Evolutionary conservation across 2,113 vertebrate genomes (phyloP).

Genomic region (Ivindomyrus marchei): DNA sequence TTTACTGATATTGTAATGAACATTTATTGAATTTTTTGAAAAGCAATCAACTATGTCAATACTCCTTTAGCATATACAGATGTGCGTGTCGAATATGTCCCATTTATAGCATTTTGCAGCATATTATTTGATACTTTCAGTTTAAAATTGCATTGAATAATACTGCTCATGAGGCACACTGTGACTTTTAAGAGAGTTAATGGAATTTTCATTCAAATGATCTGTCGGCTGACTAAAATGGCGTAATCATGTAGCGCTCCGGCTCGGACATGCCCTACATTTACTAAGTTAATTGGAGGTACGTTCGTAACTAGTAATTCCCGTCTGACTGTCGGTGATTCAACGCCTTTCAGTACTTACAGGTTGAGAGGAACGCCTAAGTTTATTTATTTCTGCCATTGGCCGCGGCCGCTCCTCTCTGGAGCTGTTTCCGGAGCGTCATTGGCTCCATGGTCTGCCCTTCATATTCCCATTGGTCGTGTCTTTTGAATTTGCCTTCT

Average conservation of each 20-base stretch:
- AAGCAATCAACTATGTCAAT: neutral
- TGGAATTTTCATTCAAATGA: neutral
- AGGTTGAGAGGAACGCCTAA: slow-evolving; percentile 5
- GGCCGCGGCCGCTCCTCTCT: neutral
- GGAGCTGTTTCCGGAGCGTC: slow-evolving; percentile 26
- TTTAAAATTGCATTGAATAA: neutral
- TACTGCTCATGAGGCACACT: neutral
- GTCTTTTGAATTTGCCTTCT: slow-evolving; percentile 14
- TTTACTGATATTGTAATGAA: neutral
- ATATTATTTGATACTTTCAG: neutral
- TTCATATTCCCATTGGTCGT: slow-evolving; percentile 16
- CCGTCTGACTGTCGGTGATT: neutral
- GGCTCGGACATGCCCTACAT: neutral
- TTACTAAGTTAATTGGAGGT: neutral
- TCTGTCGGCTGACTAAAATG: neutral
- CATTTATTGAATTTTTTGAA: neutral
- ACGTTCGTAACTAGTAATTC: neutral
- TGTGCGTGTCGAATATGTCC: neutral
- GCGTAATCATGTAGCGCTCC: neutral
- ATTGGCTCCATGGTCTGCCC: slow-evolving; percentile 40
- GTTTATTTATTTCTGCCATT: slow-evolving; percentile 2
- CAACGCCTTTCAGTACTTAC: neutral
- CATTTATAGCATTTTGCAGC: neutral
- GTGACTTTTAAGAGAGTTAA: neutral
- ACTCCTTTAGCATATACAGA: neutral